A percentile compares a stretch with the other conserved stretches of the same genome.
Conservation (phyloP, 2,888 invertebrate species). For the Ditula angustiorana region DNA sequence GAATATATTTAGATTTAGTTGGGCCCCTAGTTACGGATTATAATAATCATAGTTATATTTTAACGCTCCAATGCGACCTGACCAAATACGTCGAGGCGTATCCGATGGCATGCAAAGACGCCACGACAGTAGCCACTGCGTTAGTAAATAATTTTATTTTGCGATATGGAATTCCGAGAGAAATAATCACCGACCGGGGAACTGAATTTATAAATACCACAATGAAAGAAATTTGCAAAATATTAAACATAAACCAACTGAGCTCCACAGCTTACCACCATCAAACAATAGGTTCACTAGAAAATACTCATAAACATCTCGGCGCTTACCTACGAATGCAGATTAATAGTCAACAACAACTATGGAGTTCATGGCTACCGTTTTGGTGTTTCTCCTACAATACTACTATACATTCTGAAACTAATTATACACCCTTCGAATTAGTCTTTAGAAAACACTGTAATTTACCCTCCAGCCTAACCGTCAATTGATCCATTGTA, state of each 20-base stretch:
- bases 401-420: slow-evolving; percentile 41
- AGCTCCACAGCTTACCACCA: not conserved
- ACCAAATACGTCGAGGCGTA: slow-evolving; percentile 1
- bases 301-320: slow-evolving; percentile 13
- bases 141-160: slow-evolving; percentile 8
- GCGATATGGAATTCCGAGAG: slow-evolving; percentile 2
- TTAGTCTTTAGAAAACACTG: slow-evolving; percentile 43
- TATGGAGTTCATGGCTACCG: slow-evolving; percentile 42
- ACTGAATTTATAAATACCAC: not conserved
- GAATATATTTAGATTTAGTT: slow-evolving; percentile 1
- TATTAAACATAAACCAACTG: not conserved
- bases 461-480: slow-evolving; percentile 39
- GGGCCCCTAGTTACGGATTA: not conserved
- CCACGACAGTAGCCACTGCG: not conserved
- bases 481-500: slow-evolving; percentile 41
- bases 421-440: slow-evolving; percentile 43
- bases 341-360: not conserved
- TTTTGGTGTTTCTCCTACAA: slow-evolving; percentile 45
- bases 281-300: not conserved
- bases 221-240: slow-evolving; percentile 2
- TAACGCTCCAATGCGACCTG: slow-evolving; percentile 3
- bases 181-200: slow-evolving; percentile 16
- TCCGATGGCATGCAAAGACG: not conserved
- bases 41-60: not conserved
- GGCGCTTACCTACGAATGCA: not conserved